Percentiles rank a stretch among this genome's conserved stretches.
Evolutionary conservation across 2,888 invertebrate species (phyloP).

Genomic region (Calameuta idolon): DNA sequence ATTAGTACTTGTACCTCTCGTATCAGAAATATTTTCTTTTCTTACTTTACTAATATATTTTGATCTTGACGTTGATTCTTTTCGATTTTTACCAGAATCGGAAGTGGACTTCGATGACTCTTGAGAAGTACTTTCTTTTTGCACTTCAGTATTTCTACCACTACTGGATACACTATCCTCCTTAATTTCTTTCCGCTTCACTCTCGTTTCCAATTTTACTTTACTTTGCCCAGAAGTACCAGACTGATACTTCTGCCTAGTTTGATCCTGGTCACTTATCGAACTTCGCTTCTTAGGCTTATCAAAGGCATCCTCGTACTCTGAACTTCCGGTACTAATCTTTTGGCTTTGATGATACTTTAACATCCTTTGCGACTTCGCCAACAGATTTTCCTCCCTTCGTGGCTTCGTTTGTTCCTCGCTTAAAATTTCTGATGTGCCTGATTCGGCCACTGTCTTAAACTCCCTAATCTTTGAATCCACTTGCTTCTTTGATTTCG

Average conservation of each 20-base stretch:
- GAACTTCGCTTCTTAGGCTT: conserved; percentile 32
- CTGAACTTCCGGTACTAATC: conserved; percentile 52
- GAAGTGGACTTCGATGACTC: not conserved
- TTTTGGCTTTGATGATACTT: conserved; percentile 45
- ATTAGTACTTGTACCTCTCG: not conserved
- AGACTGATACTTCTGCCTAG: conserved; percentile 30
- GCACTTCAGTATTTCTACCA: not conserved
- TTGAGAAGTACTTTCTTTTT: not conserved
- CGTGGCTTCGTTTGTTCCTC: conserved; percentile 21
- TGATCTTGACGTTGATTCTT: not conserved
- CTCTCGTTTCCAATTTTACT: conserved; percentile 35
- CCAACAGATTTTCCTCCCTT: conserved; percentile 30
- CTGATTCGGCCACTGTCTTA: not conserved
- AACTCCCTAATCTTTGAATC: conserved; percentile 1
- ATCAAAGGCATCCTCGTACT: conserved; percentile 46
- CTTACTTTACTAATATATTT: not conserved
- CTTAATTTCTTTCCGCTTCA: conserved; percentile 33
- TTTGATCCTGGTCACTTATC: conserved; percentile 20
- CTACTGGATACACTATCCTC: conserved; percentile 7
- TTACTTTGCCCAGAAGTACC: conserved; percentile 24
- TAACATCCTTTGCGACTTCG: conserved; percentile 29
- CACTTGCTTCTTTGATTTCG: conserved; percentile 21
- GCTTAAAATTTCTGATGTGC: not conserved
- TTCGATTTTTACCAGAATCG: not conserved
- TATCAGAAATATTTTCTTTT: not conserved